Conservation (phyloP, 1,140 invertebrate species). For the Penaeus indicus region DNA sequence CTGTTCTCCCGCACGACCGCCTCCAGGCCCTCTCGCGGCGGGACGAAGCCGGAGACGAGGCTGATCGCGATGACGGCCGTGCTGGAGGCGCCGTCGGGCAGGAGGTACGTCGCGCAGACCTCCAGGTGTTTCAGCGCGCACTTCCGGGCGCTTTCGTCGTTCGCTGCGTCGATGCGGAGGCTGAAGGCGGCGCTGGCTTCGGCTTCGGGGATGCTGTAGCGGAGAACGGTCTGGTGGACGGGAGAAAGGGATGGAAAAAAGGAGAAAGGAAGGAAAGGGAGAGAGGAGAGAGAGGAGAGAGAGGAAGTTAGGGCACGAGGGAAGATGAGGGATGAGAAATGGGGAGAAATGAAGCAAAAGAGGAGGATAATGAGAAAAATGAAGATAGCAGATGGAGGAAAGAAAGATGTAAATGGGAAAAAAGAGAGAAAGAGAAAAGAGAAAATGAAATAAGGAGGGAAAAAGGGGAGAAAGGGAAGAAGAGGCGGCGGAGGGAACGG, state of each 20-base stretch:
- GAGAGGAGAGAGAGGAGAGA: too few relatives aligned
- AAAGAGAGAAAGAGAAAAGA: too few relatives aligned
- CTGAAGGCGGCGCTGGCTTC: conserved; percentile 12
- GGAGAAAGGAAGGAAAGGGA: too few relatives aligned
- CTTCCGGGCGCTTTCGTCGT: neutral
- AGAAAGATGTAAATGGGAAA: too few relatives aligned
- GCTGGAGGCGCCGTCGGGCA: neutral
- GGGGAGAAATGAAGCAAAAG: too few relatives aligned
- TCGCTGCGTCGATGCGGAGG: neutral
- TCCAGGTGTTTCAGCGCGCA: conserved; percentile 23
- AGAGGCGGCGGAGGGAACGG: too few relatives aligned
- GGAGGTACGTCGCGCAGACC: conserved; percentile 21
- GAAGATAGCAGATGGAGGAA: too few relatives aligned
- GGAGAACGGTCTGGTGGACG: conserved; percentile 21
- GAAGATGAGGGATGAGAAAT: too few relatives aligned
- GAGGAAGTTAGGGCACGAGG: too few relatives aligned
- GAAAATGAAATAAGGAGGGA: too few relatives aligned
- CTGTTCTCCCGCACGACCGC: neutral
- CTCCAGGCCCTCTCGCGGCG: conserved; percentile 10
- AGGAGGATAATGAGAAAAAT: too few relatives aligned
- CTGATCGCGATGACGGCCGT: conserved; percentile 32
- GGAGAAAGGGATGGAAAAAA: neutral
- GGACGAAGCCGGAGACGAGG: conserved; percentile 32
- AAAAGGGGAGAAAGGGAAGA: too few relatives aligned
- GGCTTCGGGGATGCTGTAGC: conserved; percentile 33